Base-by-base conservation (phyloP, 2,888 invertebrate species). In the Tetranychus truncatus region DNA sequence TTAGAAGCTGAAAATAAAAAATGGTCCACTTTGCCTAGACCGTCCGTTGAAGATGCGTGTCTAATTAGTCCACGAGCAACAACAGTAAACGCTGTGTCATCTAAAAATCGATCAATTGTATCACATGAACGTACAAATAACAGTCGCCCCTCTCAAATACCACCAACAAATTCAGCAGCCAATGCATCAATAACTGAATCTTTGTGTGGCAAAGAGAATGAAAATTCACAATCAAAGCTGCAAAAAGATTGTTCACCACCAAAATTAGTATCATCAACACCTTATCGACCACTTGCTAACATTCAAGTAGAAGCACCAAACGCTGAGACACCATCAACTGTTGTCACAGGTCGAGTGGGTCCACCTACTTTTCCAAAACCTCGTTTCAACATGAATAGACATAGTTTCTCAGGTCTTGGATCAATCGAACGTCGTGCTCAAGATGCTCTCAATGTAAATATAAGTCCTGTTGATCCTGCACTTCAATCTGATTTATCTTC, bases 11-110 rank as follows among this genome's bases (percentile, higher is more conserved):
- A 76, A 15, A 69, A 67, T 0, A 3, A 45, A 20, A 55, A 73
- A 34, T 44, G 74, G 24, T 67, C 66, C 71, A 76, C 73, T 18
- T 24, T 69, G 21, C 69, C 69, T 6, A 69, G 11, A 55, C 55
- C 55, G 1, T 5, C 3, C 1, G 55, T 55, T 55, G 55, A 55
- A 55, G 15, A 55, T 55, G 11, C 9, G 15, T 55, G 15, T 55
- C 15, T 55, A 1, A 55, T 55, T 9, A 15, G 55, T 55, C 55
- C 9, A 6, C 9, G 55, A 55, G 9, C 55, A 55, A 6, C 55
- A 55, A 9, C 55, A 3, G 15, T 15, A 55, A 34, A 34, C 34
- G 7, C 55, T 9, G 55, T 15, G 5, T 15, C 55, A 55, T 15
- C 55, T 15, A 55, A 2, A 18, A 20, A 7, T 66, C 66, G 20